These are phyloP conservation scores for Tolypeutes matacus DNA, from an alignment of 2,797 vertebrate species.

Conservation along the genomic window DNA sequence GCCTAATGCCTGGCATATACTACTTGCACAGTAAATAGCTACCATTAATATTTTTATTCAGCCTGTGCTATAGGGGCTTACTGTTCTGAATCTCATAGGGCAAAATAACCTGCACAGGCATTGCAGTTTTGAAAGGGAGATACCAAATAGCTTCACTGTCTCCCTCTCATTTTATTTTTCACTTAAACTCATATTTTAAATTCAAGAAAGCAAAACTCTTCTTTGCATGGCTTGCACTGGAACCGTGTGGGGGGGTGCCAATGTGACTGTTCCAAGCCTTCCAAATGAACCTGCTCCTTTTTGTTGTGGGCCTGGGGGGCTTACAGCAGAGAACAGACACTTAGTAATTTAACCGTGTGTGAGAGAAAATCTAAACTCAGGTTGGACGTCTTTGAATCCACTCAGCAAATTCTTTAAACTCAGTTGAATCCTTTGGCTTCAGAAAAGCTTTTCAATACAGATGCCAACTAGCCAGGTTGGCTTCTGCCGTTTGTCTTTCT, in stretches of 20 bases:
- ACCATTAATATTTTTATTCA: neutral
- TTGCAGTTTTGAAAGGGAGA: neutral
- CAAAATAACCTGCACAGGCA: neutral
- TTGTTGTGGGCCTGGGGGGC: accelerated
- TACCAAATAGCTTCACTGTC: neutral
- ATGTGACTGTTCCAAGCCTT: neutral
- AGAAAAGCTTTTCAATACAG: conserved; percentile 41
- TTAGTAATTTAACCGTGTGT: accelerated
- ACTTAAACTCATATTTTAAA: neutral
- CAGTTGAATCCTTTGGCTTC: neutral
- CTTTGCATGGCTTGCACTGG: neutral
- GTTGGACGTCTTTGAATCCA: neutral
- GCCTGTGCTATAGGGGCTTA: neutral
- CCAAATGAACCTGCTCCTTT: neutral
- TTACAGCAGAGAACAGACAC: neutral
- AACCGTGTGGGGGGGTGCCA: neutral
- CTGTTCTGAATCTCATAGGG: neutral
- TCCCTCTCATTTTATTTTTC: neutral
- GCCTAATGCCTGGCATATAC: neutral
- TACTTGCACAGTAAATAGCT: neutral
- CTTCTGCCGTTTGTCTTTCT: neutral
- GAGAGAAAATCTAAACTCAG: neutral
- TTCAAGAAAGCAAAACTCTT: neutral
- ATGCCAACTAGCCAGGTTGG: neutral
- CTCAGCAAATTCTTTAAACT: neutral